A percentile compares a stretch with the other conserved stretches of the same genome.
phyloP scores from a whole-genome alignment of 2,113 vertebrate genomes.

The Natator depressus region DNA sequence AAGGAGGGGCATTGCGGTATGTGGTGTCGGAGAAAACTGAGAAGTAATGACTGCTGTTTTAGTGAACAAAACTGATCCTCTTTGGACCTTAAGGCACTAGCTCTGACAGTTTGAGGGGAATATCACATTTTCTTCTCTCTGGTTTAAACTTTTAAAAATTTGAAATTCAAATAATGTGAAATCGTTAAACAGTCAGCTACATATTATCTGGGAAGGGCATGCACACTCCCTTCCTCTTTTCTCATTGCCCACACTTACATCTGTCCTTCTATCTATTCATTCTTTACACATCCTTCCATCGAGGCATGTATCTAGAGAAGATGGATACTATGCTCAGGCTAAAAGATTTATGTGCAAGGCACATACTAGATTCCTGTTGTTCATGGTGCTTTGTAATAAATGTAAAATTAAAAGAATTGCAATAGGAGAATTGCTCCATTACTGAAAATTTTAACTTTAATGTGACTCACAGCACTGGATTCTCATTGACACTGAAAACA shows the following conservation, averaged over 20 bases:
- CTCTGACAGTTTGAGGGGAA: slow-evolving; percentile 15
- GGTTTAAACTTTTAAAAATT: slow-evolving; percentile 26
- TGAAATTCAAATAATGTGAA: slow-evolving; percentile 14
- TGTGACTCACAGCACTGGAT: not conserved
- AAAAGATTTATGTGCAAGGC: not conserved
- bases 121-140: not conserved
- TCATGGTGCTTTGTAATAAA: not conserved
- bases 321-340: not conserved
- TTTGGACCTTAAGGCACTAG: slow-evolving; percentile 29
- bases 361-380: not conserved
- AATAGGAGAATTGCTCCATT: not conserved
- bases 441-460: not conserved
- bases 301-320: not conserved
- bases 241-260: not conserved
- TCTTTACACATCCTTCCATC: not conserved
- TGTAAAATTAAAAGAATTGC: not conserved
- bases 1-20: not conserved
- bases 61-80: slow-evolving; percentile 6
- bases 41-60: not conserved
- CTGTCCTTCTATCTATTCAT: not conserved
- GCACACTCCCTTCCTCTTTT: not conserved
- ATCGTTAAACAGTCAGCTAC: not conserved
- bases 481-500: not conserved
- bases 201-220: not conserved
- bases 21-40: not conserved